phyloP scores from a whole-genome alignment of 2,888 invertebrate species.

The Holacanthella duospinosa region DNA sequence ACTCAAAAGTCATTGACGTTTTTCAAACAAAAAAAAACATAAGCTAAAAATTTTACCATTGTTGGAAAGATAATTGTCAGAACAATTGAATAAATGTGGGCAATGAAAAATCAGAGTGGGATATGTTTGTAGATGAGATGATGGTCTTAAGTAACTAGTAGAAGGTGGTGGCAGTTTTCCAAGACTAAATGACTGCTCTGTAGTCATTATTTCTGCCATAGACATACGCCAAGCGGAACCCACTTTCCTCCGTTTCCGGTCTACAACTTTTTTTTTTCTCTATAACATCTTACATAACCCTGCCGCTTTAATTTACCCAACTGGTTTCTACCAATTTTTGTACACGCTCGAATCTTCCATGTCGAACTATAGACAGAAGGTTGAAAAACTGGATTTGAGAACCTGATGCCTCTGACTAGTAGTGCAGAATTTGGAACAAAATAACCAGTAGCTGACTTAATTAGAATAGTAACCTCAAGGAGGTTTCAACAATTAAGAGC shows the following conservation, averaged over 20 bases:
- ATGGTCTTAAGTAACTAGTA: not conserved
- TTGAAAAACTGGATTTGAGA: not conserved
- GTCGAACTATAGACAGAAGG: not conserved
- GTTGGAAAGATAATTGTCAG: not conserved
- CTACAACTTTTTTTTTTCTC: slow-evolving; percentile 10
- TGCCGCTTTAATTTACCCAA: not conserved
- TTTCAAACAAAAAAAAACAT: not conserved
- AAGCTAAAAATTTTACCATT: not conserved
- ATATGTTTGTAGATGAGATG: no score
- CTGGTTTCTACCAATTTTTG: not conserved
- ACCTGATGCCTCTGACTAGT: not conserved
- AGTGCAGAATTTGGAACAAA: not conserved
- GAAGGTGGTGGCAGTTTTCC: not conserved
- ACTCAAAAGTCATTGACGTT: no score
- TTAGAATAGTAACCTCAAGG: not conserved
- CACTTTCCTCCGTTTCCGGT: slow-evolving; percentile 5
- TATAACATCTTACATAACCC: not conserved
- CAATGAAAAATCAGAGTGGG: no score
- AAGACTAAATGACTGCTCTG: no score
- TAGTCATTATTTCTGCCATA: slow-evolving; percentile 25
- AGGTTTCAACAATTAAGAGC: no score
- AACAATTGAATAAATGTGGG: no score
- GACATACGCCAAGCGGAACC: slow-evolving; percentile 37
- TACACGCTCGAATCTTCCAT: not conserved
- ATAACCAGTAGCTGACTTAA: no score